phyloP scores from a whole-genome alignment of 2,113 vertebrate genomes.

The Aegotheles bennettii region DNA sequence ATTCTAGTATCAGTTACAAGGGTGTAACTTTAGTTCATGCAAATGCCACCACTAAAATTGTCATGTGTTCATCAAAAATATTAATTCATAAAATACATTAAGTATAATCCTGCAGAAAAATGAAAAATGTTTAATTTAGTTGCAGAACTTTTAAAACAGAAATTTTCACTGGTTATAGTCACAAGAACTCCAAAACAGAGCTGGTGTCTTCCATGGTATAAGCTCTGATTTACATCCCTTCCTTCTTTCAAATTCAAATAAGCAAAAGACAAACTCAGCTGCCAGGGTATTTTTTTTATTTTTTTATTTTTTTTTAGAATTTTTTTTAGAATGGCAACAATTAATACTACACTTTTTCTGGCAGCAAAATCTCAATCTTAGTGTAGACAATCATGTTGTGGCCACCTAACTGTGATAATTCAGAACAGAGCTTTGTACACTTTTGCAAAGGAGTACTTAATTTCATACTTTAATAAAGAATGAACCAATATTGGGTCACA shows the following conservation, averaged over 20 bases:
- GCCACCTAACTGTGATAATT: neutral
- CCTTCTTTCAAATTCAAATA: neutral
- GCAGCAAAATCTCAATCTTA: neutral
- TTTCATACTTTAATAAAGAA: neutral
- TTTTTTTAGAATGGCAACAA: neutral
- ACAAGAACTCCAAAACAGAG: neutral
- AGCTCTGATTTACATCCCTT: neutral
- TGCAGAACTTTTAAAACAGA: neutral
- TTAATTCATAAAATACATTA: neutral
- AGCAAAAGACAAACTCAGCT: neutral
- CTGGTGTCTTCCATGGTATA: neutral
- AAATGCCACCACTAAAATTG: neutral
- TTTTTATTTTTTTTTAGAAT: neutral
- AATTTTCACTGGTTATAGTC: neutral
- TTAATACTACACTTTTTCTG: neutral
- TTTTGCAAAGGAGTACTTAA: neutral
- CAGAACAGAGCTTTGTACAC: neutral
- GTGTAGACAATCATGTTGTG: neutral
- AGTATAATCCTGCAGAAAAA: neutral
- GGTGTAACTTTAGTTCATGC: neutral
- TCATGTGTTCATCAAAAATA: neutral
- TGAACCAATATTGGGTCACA: neutral
- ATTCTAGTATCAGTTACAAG: neutral
- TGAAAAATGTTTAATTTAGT: neutral
- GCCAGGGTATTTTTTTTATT: neutral